Base-by-base conservation (phyloP, 2,113 vertebrate species). In the Neopipo cinnamomea region DNA sequence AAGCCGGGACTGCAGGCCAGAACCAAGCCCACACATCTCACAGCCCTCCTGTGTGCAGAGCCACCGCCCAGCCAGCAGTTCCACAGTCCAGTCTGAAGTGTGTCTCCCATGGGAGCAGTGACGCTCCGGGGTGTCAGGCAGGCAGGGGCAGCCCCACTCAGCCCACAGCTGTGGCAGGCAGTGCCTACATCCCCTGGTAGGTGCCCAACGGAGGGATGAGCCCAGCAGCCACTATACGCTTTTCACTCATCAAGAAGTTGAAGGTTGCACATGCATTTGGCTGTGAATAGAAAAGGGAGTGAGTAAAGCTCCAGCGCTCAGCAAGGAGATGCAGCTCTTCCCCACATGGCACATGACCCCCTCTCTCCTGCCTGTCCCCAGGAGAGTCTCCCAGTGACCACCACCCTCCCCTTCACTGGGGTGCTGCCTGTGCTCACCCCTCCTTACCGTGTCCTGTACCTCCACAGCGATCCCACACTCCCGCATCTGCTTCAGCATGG, bases 191-290 rank as follows among this genome's bases (percentile, higher is more conserved):
- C 24, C 5, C 39, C 8, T 0, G 3, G 4, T 30, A 85, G 75
- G 33, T 27, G 55, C 75, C 63, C 23, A 27, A 94, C 0, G 99
- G 99, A 13, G 99, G 99, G 58, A 99, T 99, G 50, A 99, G 98
- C 30, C 97, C 99, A 10, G 99, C 99, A 13, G 98, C 99, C 1
- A 97, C 94, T 11, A 98, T 0, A 3, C 99, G 98, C 23, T 97
- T 95, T 95, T 99, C 99, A 10, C 97, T 99, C 3, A 72, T 95
- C 70, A 99, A 96, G 96, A 99, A 99, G 98, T 99, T 99, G 98
- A 99, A 99, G 6, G 99, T 99, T 35, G 99, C 99, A 19, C 99
- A 99, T 1, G 99, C 99, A 5, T 99, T 99, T 6, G 99, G 97
- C 99, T 99, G 97, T 21, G 95, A 91, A 89, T 3, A 89, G 83